These are phyloP conservation scores for Chaitophorus viminalis DNA, from an alignment of 2,888 invertebrate genomes.

Conservation along the genomic window DNA sequence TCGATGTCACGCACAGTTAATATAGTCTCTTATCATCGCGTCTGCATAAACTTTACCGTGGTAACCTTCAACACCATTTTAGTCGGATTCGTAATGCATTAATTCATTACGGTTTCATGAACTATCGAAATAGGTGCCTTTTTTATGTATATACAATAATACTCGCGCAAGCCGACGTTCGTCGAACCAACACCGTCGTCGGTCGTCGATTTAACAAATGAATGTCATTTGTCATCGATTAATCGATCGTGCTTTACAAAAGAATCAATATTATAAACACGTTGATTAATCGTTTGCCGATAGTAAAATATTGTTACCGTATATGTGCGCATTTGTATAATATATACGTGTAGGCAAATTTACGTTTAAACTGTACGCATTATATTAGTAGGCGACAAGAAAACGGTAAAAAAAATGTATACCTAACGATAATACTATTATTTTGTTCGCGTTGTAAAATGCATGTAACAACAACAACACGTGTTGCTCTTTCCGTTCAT, in stretches of 20 bases:
- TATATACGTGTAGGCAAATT: not conserved
- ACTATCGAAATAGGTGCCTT: too few relatives aligned
- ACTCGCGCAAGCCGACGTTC: not conserved
- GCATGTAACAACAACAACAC: too few relatives aligned
- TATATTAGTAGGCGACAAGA: too few relatives aligned
- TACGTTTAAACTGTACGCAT: too few relatives aligned
- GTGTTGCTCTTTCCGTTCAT: too few relatives aligned
- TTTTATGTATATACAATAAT: too few relatives aligned
- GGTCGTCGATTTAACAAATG: not conserved
- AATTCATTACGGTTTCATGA: not conserved
- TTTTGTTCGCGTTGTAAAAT: too few relatives aligned
- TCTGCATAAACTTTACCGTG: too few relatives aligned
- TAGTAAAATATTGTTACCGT: not conserved
- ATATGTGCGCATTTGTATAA: not conserved
- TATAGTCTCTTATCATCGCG: not conserved
- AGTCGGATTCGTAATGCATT: not conserved
- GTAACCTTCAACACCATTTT: conserved; percentile 40
- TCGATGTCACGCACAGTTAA: conserved; percentile 15
- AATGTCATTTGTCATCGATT: conserved; percentile 20
- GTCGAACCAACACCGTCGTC: too few relatives aligned
- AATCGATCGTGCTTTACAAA: not conserved
- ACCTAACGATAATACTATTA: too few relatives aligned
- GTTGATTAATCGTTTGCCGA: not conserved
- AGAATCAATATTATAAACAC: not conserved
- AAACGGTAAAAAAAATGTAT: too few relatives aligned